Percentiles rank a stretch among this genome's conserved stretches.
phyloP scores from a whole-genome alignment of 2,888 invertebrate species.

The Boloria euphrosyne region DNA sequence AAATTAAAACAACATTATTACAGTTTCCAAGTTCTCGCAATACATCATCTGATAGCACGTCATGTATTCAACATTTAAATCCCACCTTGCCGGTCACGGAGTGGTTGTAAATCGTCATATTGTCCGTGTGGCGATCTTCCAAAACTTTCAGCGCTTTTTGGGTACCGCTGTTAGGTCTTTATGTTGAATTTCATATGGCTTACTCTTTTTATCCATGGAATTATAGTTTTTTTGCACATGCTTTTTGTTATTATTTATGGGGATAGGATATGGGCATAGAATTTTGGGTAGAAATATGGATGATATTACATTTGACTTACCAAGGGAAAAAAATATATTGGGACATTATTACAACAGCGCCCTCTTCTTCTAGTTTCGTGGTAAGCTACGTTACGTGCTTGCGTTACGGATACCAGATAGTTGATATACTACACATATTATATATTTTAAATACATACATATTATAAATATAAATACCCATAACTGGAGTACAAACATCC shows the following conservation, averaged over 20 bases:
- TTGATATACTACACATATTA: too few species aligned
- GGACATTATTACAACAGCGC: too few species aligned
- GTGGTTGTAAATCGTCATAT: slow-evolving; percentile 58
- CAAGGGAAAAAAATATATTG: too few species aligned
- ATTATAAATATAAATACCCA: too few species aligned
- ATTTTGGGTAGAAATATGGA: too few species aligned
- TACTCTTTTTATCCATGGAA: neutral
- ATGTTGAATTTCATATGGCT: neutral
- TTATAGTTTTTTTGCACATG: neutral
- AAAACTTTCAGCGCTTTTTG: slow-evolving; percentile 44
- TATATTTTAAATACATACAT: too few species aligned
- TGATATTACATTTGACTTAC: too few species aligned
- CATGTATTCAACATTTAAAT: slow-evolving; percentile 40
- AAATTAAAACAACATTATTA: slow-evolving; percentile 35
- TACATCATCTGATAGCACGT: slow-evolving; percentile 37
- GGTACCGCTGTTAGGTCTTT: slow-evolving; percentile 19
- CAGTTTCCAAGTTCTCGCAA: slow-evolving; percentile 28
- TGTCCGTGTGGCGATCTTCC: slow-evolving; percentile 61
- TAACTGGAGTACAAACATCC: too few species aligned
- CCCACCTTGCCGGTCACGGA: slow-evolving; percentile 43
- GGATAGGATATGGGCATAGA: neutral
- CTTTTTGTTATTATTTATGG: neutral
- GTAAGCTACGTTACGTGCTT: too few species aligned
- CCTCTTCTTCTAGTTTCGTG: too few species aligned
- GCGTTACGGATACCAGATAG: too few species aligned